Percentiles rank a stretch among this genome's conserved stretches.
These are phyloP conservation scores for Notechis scutatus DNA, from an alignment of 2,113 vertebrate genomes.

Conservation along the genomic window DNA sequence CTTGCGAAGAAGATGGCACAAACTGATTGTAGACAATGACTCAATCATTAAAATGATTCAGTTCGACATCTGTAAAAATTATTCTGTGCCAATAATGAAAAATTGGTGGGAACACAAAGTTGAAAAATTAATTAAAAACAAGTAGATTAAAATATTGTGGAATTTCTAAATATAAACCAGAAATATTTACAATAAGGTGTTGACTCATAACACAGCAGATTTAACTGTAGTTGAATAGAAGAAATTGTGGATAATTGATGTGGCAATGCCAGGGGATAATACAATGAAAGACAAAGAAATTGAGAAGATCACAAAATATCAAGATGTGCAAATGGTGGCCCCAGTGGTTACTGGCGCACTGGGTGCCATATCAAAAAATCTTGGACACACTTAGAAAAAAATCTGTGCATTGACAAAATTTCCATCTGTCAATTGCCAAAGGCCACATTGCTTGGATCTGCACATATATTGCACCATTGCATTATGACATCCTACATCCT, in stretches of 20 bases:
- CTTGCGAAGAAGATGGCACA: not conserved
- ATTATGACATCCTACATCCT: not conserved
- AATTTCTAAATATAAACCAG: not conserved
- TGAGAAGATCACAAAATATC: not conserved
- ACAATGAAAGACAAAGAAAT: not conserved
- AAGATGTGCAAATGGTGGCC: not conserved
- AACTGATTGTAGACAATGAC: not conserved
- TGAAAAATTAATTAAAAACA: not conserved
- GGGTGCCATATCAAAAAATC: not conserved
- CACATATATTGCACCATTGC: not conserved
- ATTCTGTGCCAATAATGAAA: not conserved
- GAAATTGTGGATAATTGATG: not conserved
- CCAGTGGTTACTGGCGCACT: not conserved
- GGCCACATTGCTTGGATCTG: not conserved
- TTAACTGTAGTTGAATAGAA: not conserved
- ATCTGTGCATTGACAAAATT: not conserved
- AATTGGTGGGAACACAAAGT: not conserved
- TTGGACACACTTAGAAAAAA: not conserved
- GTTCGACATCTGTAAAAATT: not conserved
- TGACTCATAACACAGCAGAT: not conserved
- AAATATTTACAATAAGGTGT: not conserved
- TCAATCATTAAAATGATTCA: not conserved
- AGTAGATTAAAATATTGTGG: not conserved
- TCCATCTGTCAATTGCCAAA: not conserved
- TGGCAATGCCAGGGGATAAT: not conserved